Conservation (phyloP, 2,797 vertebrate species). For the Cuniculus paca region DNA sequence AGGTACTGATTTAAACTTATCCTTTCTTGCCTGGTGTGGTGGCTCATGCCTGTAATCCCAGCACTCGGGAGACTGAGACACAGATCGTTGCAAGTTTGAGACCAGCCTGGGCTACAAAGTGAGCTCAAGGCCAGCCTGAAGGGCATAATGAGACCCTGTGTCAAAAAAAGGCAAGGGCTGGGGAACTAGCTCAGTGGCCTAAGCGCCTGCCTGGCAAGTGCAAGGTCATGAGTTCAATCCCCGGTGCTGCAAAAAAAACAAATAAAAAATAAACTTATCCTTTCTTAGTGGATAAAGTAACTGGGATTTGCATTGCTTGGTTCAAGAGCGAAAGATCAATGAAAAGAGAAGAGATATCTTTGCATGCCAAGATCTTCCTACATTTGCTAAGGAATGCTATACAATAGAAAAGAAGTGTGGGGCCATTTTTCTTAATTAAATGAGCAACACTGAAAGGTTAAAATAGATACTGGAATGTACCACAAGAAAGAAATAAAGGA, state of each 20-base stretch:
- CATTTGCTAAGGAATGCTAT: not conserved
- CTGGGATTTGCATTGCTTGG: not conserved
- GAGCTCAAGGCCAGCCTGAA: too few relatives aligned
- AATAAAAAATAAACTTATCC: slow-evolving; percentile 46
- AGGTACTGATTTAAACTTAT: slow-evolving; percentile 50
- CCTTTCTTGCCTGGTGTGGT: too few relatives aligned
- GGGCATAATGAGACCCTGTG: too few relatives aligned
- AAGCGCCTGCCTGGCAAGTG: too few relatives aligned
- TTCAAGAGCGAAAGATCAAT: slow-evolving; percentile 22
- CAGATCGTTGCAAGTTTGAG: too few relatives aligned
- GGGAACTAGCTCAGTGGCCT: too few relatives aligned
- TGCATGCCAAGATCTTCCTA: slow-evolving; percentile 39
- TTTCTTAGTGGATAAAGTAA: slow-evolving; percentile 56
- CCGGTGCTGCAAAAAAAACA: too few relatives aligned
- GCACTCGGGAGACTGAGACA: too few relatives aligned
- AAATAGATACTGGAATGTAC: slow-evolving; percentile 32
- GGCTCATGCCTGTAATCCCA: too few relatives aligned
- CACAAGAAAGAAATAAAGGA: slow-evolving; percentile 49
- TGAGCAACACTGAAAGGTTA: slow-evolving; percentile 61
- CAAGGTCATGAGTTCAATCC: too few relatives aligned
- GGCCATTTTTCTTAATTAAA: slow-evolving; percentile 69
- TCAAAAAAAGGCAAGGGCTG: too few relatives aligned
- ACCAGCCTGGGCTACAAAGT: too few relatives aligned
- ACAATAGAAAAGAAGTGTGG: slow-evolving; percentile 9
- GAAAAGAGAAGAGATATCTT: slow-evolving; percentile 54